phyloP scores from a whole-genome alignment of 2,888 invertebrate genomes.

The Amiota communis region DNA sequence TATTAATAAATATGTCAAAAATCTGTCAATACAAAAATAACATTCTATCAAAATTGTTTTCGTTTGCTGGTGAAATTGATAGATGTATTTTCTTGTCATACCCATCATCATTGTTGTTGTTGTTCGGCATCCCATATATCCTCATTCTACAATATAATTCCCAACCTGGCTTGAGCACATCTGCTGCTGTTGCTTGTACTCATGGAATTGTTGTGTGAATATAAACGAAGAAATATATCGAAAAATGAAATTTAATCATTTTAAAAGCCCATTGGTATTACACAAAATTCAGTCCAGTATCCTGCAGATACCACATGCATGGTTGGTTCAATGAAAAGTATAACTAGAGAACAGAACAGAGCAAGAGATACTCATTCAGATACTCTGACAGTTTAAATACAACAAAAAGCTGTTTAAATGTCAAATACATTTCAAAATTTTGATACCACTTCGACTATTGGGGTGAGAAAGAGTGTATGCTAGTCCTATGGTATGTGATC shows the following conservation, averaged over 20 bases:
- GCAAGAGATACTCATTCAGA: neutral
- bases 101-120: neutral
- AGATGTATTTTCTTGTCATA: slow-evolving; percentile 9
- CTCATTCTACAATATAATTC: neutral
- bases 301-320: neutral
- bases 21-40: slow-evolving; percentile 40
- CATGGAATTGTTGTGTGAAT: slow-evolving; percentile 29
- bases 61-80: neutral
- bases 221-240: slow-evolving; percentile 38
- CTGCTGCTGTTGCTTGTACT: neutral
- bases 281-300: neutral
- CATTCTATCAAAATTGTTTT: slow-evolving; percentile 20
- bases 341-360: neutral
- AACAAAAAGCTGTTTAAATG: slow-evolving; percentile 11
- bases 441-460: neutral
- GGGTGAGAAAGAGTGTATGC: no score
- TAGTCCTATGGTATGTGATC: no score
- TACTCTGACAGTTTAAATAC: slow-evolving; percentile 10
- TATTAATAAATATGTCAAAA: slow-evolving; percentile 39
- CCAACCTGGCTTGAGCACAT: neutral
- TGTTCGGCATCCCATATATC: neutral
- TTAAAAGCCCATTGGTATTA: slow-evolving; percentile 53
- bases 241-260: slow-evolving; percentile 62
- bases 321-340: neutral
- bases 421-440: neutral